These are phyloP conservation scores for Desmophyllum pertusum DNA, from an alignment of 92 coral and sea anemone genomes.

Conservation along the genomic window DNA sequence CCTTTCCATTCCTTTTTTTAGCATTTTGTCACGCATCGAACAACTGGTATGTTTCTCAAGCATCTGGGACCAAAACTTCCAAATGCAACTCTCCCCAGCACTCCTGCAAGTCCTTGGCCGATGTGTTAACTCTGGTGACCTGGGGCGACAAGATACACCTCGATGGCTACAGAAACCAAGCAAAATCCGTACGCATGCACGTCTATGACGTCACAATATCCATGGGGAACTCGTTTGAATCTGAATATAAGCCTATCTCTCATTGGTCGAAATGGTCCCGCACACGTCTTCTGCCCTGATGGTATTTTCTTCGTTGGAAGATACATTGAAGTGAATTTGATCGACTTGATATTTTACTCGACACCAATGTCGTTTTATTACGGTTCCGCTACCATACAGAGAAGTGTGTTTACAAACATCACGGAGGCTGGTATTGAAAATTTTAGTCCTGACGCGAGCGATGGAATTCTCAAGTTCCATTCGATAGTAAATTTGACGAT, in stretches of 20 bases:
- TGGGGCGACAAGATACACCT: slow-evolving; percentile 47
- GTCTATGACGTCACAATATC: slow-evolving; percentile 20
- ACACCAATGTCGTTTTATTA: slow-evolving; percentile 22
- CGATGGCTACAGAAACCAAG: slow-evolving; percentile 55
- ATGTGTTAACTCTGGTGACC: slow-evolving; percentile 32
- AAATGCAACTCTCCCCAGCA: slow-evolving; percentile 26
- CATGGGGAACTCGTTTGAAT: slow-evolving; percentile 12
- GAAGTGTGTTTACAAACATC: not conserved
- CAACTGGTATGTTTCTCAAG: slow-evolving; percentile 51
- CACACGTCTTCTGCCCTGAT: slow-evolving; percentile 18
- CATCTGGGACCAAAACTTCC: not conserved
- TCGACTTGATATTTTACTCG: slow-evolving; percentile 10
- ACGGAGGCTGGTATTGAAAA: not conserved
- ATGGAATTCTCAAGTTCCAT: slow-evolving; percentile 14
- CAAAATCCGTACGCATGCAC: slow-evolving; percentile 38
- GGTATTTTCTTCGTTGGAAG: slow-evolving; percentile 36
- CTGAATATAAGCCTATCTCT: slow-evolving; percentile 33
- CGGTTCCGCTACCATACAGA: slow-evolving; percentile 10
- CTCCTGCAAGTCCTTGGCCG: slow-evolving; percentile 38
- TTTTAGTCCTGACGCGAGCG: not conserved
- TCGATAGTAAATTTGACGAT: slow-evolving; percentile 13
- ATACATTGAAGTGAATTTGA: not conserved
- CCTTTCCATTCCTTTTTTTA: not conserved
- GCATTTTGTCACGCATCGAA: slow-evolving; percentile 7
- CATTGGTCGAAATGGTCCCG: slow-evolving; percentile 29